Evolutionary conservation across 2,888 invertebrate genomes (phyloP).

Genomic region (Heliconius ismenius): DNA sequence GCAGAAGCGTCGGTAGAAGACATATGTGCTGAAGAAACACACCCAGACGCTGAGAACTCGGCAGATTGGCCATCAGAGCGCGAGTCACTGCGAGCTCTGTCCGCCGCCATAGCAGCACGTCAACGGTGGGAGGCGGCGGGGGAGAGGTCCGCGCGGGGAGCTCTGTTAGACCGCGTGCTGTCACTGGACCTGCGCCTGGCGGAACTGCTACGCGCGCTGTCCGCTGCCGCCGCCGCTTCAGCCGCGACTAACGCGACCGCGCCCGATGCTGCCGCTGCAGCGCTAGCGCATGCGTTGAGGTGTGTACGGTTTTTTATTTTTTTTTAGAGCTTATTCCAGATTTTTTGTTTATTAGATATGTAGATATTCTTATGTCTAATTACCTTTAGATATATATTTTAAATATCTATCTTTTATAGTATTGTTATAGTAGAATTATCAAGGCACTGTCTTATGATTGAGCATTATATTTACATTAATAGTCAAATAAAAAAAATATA

Average conservation of each 20-base stretch:
- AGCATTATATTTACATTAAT: too few species aligned
- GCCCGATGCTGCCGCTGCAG: conserved; percentile 42
- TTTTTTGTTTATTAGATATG: neutral
- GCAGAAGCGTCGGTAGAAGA: conserved; percentile 22
- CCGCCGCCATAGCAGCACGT: conserved; percentile 88
- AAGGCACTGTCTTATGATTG: too few species aligned
- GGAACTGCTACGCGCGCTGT: conserved; percentile 87
- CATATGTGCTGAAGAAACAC: conserved; percentile 21
- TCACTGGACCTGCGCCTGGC: conserved; percentile 86
- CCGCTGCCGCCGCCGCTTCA: conserved; percentile 85
- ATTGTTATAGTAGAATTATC: too few species aligned
- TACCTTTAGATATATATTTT: too few species aligned
- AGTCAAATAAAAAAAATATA: neutral
- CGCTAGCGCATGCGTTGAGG: conserved; percentile 46
- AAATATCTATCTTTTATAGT: too few species aligned
- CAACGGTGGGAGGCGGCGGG: conserved; percentile 85
- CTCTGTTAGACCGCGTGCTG: conserved; percentile 59
- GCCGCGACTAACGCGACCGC: conserved; percentile 56
- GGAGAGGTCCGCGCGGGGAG: conserved; percentile 69
- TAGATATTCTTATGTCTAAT: too few species aligned
- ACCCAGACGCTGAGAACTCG: conserved; percentile 47
- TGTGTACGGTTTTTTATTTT: conserved; percentile 6
- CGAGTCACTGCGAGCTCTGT: conserved; percentile 89
- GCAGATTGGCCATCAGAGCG: conserved; percentile 73
- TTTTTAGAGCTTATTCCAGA: neutral